A percentile compares a stretch with the other conserved stretches of the same genome.
Evolutionary conservation across 1,140 invertebrate species (phyloP).

Genomic region (Phymastichus coffea): DNA sequence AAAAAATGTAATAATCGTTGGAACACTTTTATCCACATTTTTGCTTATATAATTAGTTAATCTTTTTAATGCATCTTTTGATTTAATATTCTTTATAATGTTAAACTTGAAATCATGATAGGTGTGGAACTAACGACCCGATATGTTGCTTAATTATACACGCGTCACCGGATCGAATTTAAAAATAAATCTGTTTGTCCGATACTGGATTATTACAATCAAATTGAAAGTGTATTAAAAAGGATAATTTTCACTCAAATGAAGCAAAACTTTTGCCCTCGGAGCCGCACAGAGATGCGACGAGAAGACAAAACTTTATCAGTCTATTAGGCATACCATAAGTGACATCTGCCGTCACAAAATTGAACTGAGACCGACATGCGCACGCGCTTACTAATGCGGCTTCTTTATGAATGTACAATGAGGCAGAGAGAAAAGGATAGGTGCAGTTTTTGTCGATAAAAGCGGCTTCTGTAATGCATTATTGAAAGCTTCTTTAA

Average conservation of each 20-base stretch:
- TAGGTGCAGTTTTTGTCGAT: conserved; percentile 24
- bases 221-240: background rate
- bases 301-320: conserved; percentile 41
- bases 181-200: background rate
- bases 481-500: background rate
- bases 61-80: too few relatives aligned
- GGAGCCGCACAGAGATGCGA: background rate
- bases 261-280: background rate
- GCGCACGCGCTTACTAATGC: conserved; percentile 32
- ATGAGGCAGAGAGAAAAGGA: background rate
- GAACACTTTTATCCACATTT: too few relatives aligned
- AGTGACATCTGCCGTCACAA: conserved; percentile 41
- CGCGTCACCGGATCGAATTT: background rate
- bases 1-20: too few relatives aligned
- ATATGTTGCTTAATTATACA: background rate
- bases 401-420: background rate
- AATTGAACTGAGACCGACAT: conserved; percentile 27
- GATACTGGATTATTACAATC: background rate
- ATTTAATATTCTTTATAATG: too few relatives aligned
- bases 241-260: background rate
- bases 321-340: conserved; percentile 36
- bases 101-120: too few relatives aligned
- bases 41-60: too few relatives aligned
- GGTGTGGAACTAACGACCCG: too few relatives aligned
- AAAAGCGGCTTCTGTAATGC: conserved; percentile 25